Percentiles rank a stretch among this genome's conserved stretches.
phyloP scores from a whole-genome alignment of 2,888 invertebrate genomes.

The Toxonevra muliebris region DNA sequence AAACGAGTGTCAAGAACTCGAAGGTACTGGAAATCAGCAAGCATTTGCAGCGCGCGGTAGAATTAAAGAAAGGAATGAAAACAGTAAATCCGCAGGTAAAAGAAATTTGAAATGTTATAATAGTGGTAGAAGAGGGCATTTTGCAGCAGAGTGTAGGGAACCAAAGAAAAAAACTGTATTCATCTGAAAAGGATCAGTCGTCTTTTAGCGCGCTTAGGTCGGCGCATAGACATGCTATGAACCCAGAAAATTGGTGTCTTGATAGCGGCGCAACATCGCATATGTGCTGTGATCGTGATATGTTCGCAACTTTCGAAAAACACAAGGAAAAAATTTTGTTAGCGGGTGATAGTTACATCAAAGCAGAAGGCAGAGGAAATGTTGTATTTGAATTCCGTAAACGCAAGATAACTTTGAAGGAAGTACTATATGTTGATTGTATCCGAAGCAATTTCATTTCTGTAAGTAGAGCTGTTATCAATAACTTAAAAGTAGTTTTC shows the following conservation, averaged over 20 bases:
- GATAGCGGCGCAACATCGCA: neutral
- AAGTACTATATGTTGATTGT: too few relatives aligned
- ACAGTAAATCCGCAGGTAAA: too few relatives aligned
- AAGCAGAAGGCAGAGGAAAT: neutral
- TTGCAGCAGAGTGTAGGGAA: neutral
- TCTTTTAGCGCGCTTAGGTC: neutral
- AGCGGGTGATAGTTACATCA: neutral
- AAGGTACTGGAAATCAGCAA: neutral
- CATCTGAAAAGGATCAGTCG: neutral
- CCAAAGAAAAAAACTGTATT: neutral
- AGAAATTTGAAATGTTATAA: neutral
- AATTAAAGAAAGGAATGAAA: neutral
- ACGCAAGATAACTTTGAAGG: too few relatives aligned
- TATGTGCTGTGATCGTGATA: neutral
- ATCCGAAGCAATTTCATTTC: too few relatives aligned
- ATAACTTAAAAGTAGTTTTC: too few relatives aligned
- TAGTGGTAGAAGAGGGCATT: neutral
- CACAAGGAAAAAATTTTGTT: neutral
- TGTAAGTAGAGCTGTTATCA: too few relatives aligned
- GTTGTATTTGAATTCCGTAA: too few relatives aligned
- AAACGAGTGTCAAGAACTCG: too few relatives aligned
- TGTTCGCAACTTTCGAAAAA: too few relatives aligned
- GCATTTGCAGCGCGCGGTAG: neutral
- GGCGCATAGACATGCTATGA: neutral
- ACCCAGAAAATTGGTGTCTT: neutral